Conservation (phyloP, 2,797 vertebrate species). For the Yasuhikotakia modesta region DNA sequence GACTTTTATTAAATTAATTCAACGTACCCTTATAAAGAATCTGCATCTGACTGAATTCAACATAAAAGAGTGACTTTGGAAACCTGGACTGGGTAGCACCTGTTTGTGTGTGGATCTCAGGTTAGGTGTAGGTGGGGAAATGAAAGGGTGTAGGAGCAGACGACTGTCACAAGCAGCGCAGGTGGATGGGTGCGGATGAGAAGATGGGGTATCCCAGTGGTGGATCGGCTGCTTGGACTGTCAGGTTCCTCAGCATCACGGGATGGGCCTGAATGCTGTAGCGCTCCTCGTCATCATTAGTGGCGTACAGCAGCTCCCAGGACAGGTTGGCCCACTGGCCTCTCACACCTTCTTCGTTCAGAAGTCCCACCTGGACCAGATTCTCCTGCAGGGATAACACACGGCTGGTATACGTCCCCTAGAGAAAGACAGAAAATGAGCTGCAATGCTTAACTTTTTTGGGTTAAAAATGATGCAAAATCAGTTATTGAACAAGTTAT, state of each 20-base stretch:
- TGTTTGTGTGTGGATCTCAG: neutral
- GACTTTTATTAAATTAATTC: too few relatives aligned
- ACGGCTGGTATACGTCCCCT: conserved; percentile 94
- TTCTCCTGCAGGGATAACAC: conserved; percentile 92
- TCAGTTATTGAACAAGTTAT: too few relatives aligned
- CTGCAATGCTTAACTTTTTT: too few relatives aligned
- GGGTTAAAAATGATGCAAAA: too few relatives aligned
- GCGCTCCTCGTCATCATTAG: conserved; percentile 95
- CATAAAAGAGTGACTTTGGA: too few relatives aligned
- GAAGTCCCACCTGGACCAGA: conserved; percentile 87
- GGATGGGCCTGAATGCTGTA: conserved; percentile 98
- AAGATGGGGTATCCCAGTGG: conserved; percentile 95
- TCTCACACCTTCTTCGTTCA: conserved; percentile 89
- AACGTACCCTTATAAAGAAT: conserved; percentile 10
- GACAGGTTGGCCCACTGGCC: conserved; percentile 98
- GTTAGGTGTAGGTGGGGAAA: neutral
- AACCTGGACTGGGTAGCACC: neutral
- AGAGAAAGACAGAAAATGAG: conserved; percentile 46
- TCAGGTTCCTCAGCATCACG: conserved; percentile 90
- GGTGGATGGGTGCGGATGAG: conserved; percentile 87
- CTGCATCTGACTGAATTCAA: too few relatives aligned
- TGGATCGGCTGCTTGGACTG: conserved; percentile 94
- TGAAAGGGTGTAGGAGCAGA: neutral
- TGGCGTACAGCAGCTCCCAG: conserved; percentile 97
- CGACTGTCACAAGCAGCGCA: conserved; percentile 82